Evolutionary conservation across 2,888 invertebrate species (phyloP), one percentile per base, ranked within the genome.

Genomic region (Geophilus truncorum): DNA sequence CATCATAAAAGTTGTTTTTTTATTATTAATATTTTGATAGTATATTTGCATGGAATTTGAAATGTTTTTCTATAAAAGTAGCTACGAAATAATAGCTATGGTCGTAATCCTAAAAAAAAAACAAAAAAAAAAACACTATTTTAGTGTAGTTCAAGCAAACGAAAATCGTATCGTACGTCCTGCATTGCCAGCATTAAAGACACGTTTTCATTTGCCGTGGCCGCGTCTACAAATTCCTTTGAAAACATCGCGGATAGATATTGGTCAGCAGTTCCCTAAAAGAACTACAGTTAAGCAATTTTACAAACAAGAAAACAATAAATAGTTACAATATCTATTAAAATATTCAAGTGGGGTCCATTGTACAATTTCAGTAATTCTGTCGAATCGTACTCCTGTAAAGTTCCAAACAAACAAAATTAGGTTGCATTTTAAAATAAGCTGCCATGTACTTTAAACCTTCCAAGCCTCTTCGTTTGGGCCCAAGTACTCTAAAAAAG

Each of bases 41-140:
- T 4, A 77, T 9, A 85, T 93, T 92, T 2, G 93, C 91, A 87
- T 99, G 98, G 87, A 96, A 95, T 81, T 91, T 91, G 82, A 99
- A 91, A 86, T 99, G 98, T 86, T 98, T 97, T 62, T 92, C 94
- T 80, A 99, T 92, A 87, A 95, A 98, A 0, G 95, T 91, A 0
- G 96, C 90, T 83, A 99, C 93, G 86, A 95, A 97, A 86, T 91
- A 98, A 86, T 98, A 98, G 77, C 95, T 93, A 88, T 99, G 99
- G 87, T 98, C 97, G 86, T 98, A 99, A 18, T 93, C 96, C 83
- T 88, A 84, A 36, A 86, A 85, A 75, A 81, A 77, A 80, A 83
- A 79, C 77, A 75, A n/a, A 62, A 36, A 9, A 9, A 36, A 36
- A 36, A 36, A 12, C 12, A 36, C 12, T 36, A 36, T n/a, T n/a